These are phyloP conservation scores for Drosophila pegasa DNA, from an alignment of 2,888 invertebrate genomes.

Conservation along the genomic window DNA sequence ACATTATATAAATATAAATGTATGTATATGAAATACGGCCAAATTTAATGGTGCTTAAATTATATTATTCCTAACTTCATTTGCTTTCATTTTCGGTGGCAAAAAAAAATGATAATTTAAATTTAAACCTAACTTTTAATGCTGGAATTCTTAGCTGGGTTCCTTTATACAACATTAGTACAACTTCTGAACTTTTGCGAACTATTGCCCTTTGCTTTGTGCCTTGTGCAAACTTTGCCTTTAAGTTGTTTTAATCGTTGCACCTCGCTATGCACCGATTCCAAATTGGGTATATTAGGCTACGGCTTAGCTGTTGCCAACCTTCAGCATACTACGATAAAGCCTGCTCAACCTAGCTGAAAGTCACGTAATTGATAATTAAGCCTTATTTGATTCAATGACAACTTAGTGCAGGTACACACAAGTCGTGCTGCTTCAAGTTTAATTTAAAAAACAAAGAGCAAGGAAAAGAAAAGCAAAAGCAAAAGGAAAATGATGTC, in stretches of 20 bases:
- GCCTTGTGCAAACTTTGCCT: constrained; percentile 20
- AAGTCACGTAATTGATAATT: background rate
- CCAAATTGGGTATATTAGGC: background rate
- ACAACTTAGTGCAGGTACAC: constrained; percentile 1
- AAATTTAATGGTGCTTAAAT: background rate
- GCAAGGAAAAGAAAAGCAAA: background rate
- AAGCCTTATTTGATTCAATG: background rate
- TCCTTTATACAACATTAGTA: constrained; percentile 8
- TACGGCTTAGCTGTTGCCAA: background rate
- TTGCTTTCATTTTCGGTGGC: background rate
- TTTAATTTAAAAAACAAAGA: background rate
- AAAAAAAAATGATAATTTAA: background rate
- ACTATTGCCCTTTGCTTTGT: constrained; percentile 17
- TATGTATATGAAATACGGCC: background rate
- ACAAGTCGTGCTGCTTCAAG: background rate
- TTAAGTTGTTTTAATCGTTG: constrained; percentile 20
- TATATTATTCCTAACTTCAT: background rate
- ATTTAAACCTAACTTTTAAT: background rate
- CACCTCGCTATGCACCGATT: background rate
- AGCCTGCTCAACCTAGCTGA: background rate
- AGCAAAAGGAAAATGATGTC: constrained; percentile 6
- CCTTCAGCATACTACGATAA: background rate
- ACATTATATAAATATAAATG: too few relatives aligned
- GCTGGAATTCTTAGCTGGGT: background rate
- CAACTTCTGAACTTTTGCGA: constrained; percentile 11